Percentiles rank a stretch among this genome's conserved stretches.
phyloP scores from a whole-genome alignment of 1,140 invertebrate species.

The Diabrotica undecimpunctata region DNA sequence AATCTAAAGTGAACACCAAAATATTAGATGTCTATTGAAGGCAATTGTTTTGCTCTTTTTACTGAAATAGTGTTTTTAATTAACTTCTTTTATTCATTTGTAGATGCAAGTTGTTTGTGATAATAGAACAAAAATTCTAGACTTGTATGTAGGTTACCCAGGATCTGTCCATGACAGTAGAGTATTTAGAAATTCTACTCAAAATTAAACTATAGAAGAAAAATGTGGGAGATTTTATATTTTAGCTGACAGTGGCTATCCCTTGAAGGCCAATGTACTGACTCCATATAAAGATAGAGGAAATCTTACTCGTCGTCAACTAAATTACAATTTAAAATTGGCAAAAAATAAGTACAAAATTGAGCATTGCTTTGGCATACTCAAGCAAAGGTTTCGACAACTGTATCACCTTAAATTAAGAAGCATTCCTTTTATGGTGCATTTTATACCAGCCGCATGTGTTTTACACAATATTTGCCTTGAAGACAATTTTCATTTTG shows the following conservation, averaged over 20 bases:
- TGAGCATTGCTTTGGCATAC: slow-evolving; percentile 30
- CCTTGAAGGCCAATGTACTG: slow-evolving; percentile 22
- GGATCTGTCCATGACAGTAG: too few relatives aligned
- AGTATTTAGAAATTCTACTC: slow-evolving; percentile 27
- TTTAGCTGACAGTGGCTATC: slow-evolving; percentile 34
- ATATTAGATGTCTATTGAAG: slow-evolving; percentile 34
- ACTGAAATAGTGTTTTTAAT: too few relatives aligned
- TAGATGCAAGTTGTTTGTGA: too few relatives aligned
- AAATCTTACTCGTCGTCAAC: slow-evolving; percentile 18
- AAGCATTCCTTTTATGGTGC: slow-evolving; percentile 21
- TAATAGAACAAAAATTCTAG: too few relatives aligned
- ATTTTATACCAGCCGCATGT: slow-evolving; percentile 26
- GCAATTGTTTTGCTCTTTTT: too few relatives aligned
- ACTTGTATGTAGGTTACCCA: too few relatives aligned
- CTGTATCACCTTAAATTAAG: slow-evolving; percentile 31
- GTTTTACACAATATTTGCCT: slow-evolving; percentile 29
- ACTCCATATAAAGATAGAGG: slow-evolving; percentile 33
- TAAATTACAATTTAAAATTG: slow-evolving; percentile 24
- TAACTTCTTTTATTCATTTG: slow-evolving; percentile 30
- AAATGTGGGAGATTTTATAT: slow-evolving; percentile 29
- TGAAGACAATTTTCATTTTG: slow-evolving; percentile 13
- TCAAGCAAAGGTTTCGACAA: slow-evolving; percentile 33
- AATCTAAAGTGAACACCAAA: slow-evolving; percentile 28
- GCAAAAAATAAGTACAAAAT: slow-evolving; percentile 22
- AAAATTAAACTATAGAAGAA: slow-evolving; percentile 19